Evolutionary conservation across 35 echinoderm and acorn worm species (phyloP), one percentile per base, ranked within the genome.

Genomic region (Holothuria glaberrima): DNA sequence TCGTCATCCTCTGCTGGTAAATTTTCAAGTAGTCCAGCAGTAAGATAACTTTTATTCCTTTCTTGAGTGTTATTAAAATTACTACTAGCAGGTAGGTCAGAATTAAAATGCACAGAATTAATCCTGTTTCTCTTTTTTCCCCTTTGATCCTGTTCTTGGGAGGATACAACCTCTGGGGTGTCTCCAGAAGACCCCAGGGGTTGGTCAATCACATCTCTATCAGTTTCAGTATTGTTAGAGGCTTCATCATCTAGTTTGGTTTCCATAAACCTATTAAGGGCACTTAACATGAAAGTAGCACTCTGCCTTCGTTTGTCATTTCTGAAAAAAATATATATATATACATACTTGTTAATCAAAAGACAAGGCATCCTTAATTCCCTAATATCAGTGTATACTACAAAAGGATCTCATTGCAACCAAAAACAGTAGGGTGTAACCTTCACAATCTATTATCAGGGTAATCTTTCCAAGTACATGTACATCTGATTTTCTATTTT

Each of bases 251-350:
- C 80, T 21, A 61, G 10, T 64, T 64, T 84, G 17, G 24, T 30
- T 33, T 84, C 80, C 80, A 84, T 84, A 46, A 84, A 84, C 20
- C 30, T 84, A 64, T 60, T 84, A 20, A 84, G 34, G 5, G 80
- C 80, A 58, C 54, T 57, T 62, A 61, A 64, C 80, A 84, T 84
- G 12, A 61, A 84, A 58, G 31, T 64, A 61, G 54, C 27, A 64
- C 80, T 84, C 21, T 35, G 54, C 56, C 80, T 29, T 30, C 80
- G 52, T 36, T 84, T 84, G 27, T 84, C 80, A 62, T 84, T 84
- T 30, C 80, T 84, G 59, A 21, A 12, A 28, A 59, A 84, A 29
- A 58, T 41, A 41, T 41, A 41, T n/a, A 41, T 41, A 7, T 41
- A 7, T 41, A 4, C 36, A 41, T 41, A n/a, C n/a, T 41, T 41